phyloP scores from a whole-genome alignment of 2,888 invertebrate species.

The Oligia latruncula region DNA sequence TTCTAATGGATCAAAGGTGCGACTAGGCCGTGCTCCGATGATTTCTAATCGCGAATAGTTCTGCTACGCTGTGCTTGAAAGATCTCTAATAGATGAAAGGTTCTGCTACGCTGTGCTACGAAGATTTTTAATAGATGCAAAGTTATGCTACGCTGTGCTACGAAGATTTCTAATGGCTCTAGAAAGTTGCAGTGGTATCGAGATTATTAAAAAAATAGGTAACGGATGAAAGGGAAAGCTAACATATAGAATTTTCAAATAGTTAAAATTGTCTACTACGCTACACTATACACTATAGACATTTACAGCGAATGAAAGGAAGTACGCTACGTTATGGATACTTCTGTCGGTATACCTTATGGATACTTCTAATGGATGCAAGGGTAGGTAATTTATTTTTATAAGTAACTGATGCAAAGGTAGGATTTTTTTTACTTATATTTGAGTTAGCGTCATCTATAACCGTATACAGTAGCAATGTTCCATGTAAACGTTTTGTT shows the following conservation, averaged over 20 bases:
- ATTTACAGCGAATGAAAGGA: background rate
- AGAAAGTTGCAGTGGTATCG: background rate
- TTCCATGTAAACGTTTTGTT: background rate
- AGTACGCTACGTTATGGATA: background rate
- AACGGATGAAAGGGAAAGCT: background rate
- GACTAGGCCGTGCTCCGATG: background rate
- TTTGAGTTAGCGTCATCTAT: background rate
- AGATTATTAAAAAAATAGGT: background rate
- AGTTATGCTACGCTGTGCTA: background rate
- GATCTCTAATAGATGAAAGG: background rate
- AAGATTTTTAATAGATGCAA: background rate
- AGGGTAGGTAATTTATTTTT: background rate
- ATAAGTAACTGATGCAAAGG: no score
- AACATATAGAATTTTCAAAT: background rate
- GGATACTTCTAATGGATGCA: background rate
- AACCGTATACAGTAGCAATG: background rate
- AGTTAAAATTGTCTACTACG: background rate
- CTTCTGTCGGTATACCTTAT: background rate
- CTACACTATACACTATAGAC: background rate
- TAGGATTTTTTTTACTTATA: background rate
- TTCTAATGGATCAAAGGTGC: background rate
- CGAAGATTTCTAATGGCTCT: background rate
- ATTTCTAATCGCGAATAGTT: background rate
- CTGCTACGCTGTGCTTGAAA: background rate
- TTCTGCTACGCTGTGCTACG: background rate